Conservation (phyloP, 2,113 vertebrate genomes). For the Oreotrochilus melanogaster region DNA sequence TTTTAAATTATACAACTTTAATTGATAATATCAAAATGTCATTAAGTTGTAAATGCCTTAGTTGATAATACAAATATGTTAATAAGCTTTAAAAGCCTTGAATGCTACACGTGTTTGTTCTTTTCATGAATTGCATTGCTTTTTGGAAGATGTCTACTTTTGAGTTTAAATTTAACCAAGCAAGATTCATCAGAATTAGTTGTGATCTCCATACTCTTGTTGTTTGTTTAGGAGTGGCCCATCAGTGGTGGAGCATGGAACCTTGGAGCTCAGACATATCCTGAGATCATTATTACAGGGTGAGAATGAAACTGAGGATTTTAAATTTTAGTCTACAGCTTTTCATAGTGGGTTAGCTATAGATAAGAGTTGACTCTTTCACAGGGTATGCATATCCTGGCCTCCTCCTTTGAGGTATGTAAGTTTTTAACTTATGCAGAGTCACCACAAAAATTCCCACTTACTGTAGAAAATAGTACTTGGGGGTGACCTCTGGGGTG, state of each 20-base stretch:
- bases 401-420: background rate
- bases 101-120: background rate
- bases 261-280: slow-evolving; percentile 91
- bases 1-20: background rate
- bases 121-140: background rate
- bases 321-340: background rate
- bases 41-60: background rate
- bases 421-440: background rate
- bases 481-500: background rate
- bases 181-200: background rate
- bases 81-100: background rate
- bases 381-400: background rate
- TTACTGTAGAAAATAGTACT: background rate
- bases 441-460: background rate
- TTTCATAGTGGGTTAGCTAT: background rate
- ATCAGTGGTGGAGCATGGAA: slow-evolving; percentile 94
- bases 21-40: background rate
- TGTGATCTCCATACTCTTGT: background rate
- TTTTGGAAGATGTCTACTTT: background rate
- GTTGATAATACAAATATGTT: background rate
- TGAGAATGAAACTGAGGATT: slow-evolving; percentile 75
- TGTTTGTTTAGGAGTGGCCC: slow-evolving; percentile 91
- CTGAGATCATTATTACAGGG: slow-evolving; percentile 98
- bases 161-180: background rate
- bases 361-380: background rate